Base-by-base conservation (phyloP, 1,140 invertebrate genomes). In the Notospermus geniculatus region DNA sequence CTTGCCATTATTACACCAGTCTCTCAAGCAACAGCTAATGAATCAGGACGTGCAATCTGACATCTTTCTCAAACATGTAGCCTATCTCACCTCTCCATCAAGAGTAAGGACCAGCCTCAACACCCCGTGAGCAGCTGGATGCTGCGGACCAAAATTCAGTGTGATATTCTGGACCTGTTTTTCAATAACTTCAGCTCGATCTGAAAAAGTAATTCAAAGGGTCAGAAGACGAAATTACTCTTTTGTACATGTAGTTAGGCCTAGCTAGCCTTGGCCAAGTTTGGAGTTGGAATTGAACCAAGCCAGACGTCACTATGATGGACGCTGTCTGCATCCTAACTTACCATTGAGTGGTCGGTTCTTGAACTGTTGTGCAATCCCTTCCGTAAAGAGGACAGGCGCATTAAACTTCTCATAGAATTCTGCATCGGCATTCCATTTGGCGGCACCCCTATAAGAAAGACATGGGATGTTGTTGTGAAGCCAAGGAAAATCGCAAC, bases 111-210 rank as follows among this genome's bases (percentile, higher is more conserved):
- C 89, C 7, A 99, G 84, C 57, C 97, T 87, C 13, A 99, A 82
- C 52, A 99, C 97, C 70, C 97, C 97, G 79, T 99, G 97, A 76
- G 97, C 97, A 64, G 96, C 95, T 1, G 96, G 96, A 86, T 99
- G 96, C 80, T 98, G 95, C 0, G 96, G 96, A 0, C 97, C 97
- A 85, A 99, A 98, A 81, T 99, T 98, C 0, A 98, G 71, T 22
- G 87, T 87, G 66, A 95, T 85, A 80, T 96, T 96, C 62, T 88
- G 86, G 0, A 95, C 87, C n/a, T 85, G 82, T 74, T 88, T 71
- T 45, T 80, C 78, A 13, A 52, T 27, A 13, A 66, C 63, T 9
- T 66, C 41, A 0, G 59, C 57, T 27, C 54, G 32, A 53, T 59
- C 70, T 69, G 63, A 29, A 60, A 29, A 41, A 57, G n/a, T n/a